Percentiles rank a stretch among this genome's conserved stretches.
Evolutionary conservation across 2,888 invertebrate genomes (phyloP).

Genomic region (Netelia melanura): DNA sequence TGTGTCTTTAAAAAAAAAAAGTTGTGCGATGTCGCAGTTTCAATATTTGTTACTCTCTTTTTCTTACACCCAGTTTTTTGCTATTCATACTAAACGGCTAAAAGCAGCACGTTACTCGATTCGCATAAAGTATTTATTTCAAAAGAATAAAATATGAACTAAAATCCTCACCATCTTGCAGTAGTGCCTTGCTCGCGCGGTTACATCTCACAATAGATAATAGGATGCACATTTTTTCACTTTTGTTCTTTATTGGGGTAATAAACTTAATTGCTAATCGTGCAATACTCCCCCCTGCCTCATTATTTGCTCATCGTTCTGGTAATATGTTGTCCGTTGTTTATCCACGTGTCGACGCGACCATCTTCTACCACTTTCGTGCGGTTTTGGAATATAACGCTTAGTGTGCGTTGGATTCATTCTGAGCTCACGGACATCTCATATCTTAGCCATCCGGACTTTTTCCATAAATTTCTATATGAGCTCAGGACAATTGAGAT

Average conservation of each 20-base stretch:
- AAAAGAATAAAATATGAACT: neutral
- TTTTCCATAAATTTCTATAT: slow-evolving; percentile 91
- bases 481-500: slow-evolving; percentile 91
- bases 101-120: too few relatives aligned
- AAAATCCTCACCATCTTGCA: slow-evolving; percentile 35
- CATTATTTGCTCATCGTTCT: slow-evolving; percentile 80
- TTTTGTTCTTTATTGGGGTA: slow-evolving; percentile 34
- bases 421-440: slow-evolving; percentile 87
- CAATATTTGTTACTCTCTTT: neutral
- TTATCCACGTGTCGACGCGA: slow-evolving; percentile 89
- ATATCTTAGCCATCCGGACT: slow-evolving; percentile 87
- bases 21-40: slow-evolving; percentile 8
- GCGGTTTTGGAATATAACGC: slow-evolving; percentile 88
- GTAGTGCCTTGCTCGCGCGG: slow-evolving; percentile 37
- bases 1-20: slow-evolving; percentile 8
- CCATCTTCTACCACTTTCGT: slow-evolving; percentile 87
- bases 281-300: slow-evolving; percentile 59
- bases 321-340: slow-evolving; percentile 85
- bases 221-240: slow-evolving; percentile 42
- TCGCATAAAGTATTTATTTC: too few relatives aligned
- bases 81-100: too few relatives aligned
- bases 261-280: slow-evolving; percentile 59
- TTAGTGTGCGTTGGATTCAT: slow-evolving; percentile 90
- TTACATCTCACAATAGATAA: slow-evolving; percentile 48
- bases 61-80: neutral